Percentiles rank a stretch among this genome's conserved stretches.
Conservation (phyloP, 2,113 vertebrate species). For the Hucho hucho region DNA sequence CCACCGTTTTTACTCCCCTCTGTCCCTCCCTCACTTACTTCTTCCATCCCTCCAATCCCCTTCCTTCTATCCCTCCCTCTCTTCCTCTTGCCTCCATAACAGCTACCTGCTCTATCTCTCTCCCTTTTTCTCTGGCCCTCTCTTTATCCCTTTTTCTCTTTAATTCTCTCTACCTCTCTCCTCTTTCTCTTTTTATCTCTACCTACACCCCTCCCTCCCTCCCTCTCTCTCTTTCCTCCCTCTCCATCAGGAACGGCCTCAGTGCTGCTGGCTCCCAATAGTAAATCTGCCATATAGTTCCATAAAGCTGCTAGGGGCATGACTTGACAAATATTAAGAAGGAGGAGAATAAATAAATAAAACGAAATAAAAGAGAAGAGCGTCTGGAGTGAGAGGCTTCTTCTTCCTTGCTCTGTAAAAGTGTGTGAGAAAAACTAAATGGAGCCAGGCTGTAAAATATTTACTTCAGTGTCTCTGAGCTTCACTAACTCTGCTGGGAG, state of each 20-base stretch:
- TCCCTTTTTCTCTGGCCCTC: background rate
- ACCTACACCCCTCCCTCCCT: background rate
- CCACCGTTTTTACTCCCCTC: constrained; percentile 61
- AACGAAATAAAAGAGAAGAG: too few relatives aligned
- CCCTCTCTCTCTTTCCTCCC: constrained; percentile 2
- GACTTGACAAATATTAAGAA: constrained; percentile 69
- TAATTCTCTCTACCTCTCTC: background rate
- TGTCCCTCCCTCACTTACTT: constrained; percentile 14
- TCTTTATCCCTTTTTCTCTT: background rate
- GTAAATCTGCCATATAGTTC: constrained; percentile 63
- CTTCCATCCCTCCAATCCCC: background rate
- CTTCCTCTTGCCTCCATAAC: background rate
- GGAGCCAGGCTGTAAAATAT: constrained; percentile 58
- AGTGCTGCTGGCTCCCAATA: constrained; percentile 30
- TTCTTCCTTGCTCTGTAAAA: background rate
- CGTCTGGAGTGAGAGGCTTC: too few relatives aligned
- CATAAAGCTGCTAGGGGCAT: constrained; percentile 66
- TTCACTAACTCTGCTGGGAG: constrained; percentile 26
- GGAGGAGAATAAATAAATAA: constrained; percentile 53
- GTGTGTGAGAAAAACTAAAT: constrained; percentile 46
- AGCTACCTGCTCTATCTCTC: constrained; percentile 10
- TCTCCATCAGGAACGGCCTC: constrained; percentile 42
- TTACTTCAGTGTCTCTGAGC: constrained; percentile 46
- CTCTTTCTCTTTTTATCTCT: constrained; percentile 11
- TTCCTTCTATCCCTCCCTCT: background rate